Evolutionary conservation across 1,140 invertebrate genomes (phyloP).

Genomic region (Orchestia grillus): DNA sequence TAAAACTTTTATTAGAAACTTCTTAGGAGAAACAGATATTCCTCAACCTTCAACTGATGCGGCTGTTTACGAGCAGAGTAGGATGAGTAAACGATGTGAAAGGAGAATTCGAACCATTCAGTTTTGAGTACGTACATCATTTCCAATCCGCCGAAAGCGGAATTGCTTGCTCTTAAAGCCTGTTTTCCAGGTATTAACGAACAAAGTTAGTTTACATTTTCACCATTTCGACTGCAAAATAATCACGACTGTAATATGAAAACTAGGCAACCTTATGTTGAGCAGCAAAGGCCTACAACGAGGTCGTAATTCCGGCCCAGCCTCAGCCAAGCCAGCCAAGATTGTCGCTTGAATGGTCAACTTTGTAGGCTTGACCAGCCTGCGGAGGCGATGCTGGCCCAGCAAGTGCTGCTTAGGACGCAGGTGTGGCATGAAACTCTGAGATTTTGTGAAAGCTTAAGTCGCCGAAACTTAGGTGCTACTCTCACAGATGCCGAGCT

Average conservation of each 20-base stretch:
- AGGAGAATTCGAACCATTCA: background rate
- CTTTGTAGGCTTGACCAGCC: background rate
- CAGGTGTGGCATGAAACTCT: background rate
- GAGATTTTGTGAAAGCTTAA: background rate
- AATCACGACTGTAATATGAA: background rate
- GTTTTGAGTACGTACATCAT: background rate
- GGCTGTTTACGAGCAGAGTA: background rate
- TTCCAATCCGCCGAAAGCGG: background rate
- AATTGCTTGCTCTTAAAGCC: background rate
- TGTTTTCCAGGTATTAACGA: background rate
- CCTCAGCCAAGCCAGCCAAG: background rate
- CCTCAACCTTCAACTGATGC: background rate
- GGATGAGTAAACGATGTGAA: background rate
- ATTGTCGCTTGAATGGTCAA: background rate
- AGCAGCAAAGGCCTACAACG: background rate
- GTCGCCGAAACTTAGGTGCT: background rate
- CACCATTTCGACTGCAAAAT: background rate
- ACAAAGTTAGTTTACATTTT: background rate
- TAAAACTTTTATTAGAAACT: background rate
- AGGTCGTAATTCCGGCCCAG: background rate
- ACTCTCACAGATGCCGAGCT: background rate
- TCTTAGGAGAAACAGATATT: background rate
- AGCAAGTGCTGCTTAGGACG: background rate
- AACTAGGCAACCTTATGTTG: background rate
- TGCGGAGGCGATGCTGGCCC: no score